Evolutionary conservation across 2,113 vertebrate genomes (phyloP), one percentile per base, ranked within the genome.

Genomic region (Tichodroma muraria): DNA sequence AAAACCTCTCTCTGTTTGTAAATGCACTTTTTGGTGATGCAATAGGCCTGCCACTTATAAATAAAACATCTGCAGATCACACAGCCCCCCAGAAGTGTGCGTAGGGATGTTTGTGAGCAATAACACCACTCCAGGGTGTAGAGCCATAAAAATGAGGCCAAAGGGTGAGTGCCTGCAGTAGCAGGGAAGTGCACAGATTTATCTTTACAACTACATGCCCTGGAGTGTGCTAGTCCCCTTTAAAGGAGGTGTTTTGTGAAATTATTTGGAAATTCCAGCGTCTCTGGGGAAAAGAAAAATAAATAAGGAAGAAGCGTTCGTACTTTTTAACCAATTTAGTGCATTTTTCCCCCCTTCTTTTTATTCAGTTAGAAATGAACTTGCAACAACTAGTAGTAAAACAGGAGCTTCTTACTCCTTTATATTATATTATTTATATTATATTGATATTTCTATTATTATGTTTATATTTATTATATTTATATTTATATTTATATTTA

Each of bases 51-150:
- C 91, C 95, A 95, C 96, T 97, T 92, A 97, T 93, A 97, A 97
- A 97, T 97, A 97, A 98, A 97, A 97, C 96, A 97, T 95, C 96
- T 96, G 82, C 91, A 91, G 90, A 73, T 94, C 40, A 1, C 93
- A 49, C 89, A 31, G 81, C 94, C 63, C 79, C 92, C 89, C 90
- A 45, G 83, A 91, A 95, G 81, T 90, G 89, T 94, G 64, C 87
- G 45, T 47, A 53, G 90, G n/a, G 89, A 80, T 85, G 86, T 81
- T 78, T 71, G 80, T 89, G 94, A 92, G 87, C 92, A 91, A 96
- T 96, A 97, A 88, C 94, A 88, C 96, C 94, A 94, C 96, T 96
- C 95, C 93, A 89, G 96, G 96, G 94, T 95, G 95, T 77, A 95
- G 77, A 80, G 90, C 83, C 93, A 81, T 97, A 97, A 97, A 97